phyloP scores from a whole-genome alignment of 2,888 invertebrate genomes.

The Sisyra terminalis region DNA sequence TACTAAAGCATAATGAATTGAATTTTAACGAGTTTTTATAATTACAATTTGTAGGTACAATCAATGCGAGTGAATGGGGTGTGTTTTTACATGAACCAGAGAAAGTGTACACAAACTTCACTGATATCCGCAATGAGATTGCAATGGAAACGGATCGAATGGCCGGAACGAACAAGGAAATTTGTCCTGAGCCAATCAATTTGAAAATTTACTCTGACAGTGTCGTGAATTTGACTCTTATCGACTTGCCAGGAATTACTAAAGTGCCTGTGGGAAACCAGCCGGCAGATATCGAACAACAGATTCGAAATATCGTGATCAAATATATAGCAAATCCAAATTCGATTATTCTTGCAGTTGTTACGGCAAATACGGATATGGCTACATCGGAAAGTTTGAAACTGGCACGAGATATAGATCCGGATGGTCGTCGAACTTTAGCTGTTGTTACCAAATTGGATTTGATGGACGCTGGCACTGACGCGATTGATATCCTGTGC shows the following conservation, averaged over 20 bases:
- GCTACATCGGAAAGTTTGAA: constrained; percentile 97
- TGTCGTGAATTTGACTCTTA: constrained; percentile 89
- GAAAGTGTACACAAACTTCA: constrained; percentile 77
- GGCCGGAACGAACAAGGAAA: constrained; percentile 93
- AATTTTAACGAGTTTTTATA: constrained; percentile 17
- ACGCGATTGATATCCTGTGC: constrained; percentile 96
- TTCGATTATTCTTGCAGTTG: constrained; percentile 93
- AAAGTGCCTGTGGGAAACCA: constrained; percentile 98
- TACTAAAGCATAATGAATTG: too few species aligned
- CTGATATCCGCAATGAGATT: constrained; percentile 82
- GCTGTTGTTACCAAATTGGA: constrained; percentile 98
- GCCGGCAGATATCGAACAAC: constrained; percentile 91
- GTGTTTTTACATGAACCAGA: constrained; percentile 87
- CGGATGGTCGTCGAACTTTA: constrained; percentile 87
- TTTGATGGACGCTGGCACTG: constrained; percentile 99
- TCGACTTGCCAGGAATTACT: constrained; percentile 96
- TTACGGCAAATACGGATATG: constrained; percentile 97
- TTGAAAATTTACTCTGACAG: constrained; percentile 90
- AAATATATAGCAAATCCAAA: constrained; percentile 92
- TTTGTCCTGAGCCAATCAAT: constrained; percentile 87
- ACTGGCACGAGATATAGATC: constrained; percentile 89
- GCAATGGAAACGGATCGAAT: constrained; percentile 86
- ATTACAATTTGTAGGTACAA: constrained; percentile 52
- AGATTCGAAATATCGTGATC: constrained; percentile 77
- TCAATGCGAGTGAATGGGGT: constrained; percentile 86